A percentile compares a stretch with the other conserved stretches of the same genome.
These are phyloP conservation scores for Chaenodraco wilsoni DNA, from an alignment of 2,797 vertebrate genomes.

Conservation along the genomic window DNA sequence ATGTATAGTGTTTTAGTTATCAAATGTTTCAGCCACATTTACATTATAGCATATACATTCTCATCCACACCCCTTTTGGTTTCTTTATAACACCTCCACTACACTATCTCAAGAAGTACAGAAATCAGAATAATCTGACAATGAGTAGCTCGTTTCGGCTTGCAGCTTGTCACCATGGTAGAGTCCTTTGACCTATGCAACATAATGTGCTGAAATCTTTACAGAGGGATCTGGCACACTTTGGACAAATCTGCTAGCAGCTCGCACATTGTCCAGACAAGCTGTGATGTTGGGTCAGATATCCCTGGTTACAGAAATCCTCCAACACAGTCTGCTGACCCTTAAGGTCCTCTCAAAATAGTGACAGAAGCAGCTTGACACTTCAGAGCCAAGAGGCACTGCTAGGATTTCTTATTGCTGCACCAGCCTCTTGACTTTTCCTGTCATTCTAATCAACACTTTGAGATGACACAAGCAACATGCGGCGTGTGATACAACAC, in stretches of 20 bases:
- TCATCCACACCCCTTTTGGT: slow-evolving; percentile 25
- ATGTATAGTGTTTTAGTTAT: slow-evolving; percentile 28
- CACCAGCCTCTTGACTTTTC: slow-evolving; percentile 39
- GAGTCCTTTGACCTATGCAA: slow-evolving; percentile 55
- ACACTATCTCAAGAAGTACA: slow-evolving; percentile 3
- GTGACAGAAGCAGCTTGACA: slow-evolving; percentile 48
- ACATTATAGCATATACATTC: slow-evolving; percentile 14
- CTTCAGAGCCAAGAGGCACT: slow-evolving; percentile 32
- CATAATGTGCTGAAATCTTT: slow-evolving; percentile 43
- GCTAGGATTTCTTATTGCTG: slow-evolving; percentile 42
- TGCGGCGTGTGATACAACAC: slow-evolving; percentile 46
- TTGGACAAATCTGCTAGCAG: slow-evolving; percentile 48
- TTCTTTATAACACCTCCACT: slow-evolving; percentile 21
- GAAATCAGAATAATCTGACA: slow-evolving; percentile 26
- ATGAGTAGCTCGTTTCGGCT: slow-evolving; percentile 36
- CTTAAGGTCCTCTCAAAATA: slow-evolving; percentile 53
- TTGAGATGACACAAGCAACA: slow-evolving; percentile 42
- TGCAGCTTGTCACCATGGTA: slow-evolving; percentile 27
- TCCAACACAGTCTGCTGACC: slow-evolving; percentile 55
- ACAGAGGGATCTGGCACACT: slow-evolving; percentile 48
- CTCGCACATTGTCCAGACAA: slow-evolving; percentile 44
- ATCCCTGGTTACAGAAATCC: slow-evolving; percentile 28
- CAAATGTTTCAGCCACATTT: slow-evolving; percentile 24
- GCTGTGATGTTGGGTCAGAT: slow-evolving; percentile 57
- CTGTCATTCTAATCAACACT: slow-evolving; percentile 63